These are phyloP conservation scores for Aythya baeri DNA, from an alignment of 2,113 vertebrate genomes.

Conservation along the genomic window DNA sequence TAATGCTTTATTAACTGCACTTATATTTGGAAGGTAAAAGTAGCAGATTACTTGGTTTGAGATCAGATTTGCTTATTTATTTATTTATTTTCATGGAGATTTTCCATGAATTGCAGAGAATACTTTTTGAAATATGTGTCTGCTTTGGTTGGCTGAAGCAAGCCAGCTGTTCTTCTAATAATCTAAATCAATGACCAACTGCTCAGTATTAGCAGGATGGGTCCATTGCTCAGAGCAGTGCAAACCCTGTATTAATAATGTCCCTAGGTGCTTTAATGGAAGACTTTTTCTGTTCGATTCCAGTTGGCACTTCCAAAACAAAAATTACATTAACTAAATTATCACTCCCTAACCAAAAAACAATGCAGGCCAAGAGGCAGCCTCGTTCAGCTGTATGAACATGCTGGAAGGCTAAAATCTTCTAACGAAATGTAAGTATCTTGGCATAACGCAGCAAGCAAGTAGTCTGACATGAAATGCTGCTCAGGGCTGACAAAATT, in stretches of 20 bases:
- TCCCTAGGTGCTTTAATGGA: not conserved
- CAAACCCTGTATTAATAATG: constrained; percentile 20
- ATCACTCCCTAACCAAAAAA: not conserved
- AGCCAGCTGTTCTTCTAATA: constrained; percentile 72
- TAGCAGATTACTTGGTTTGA: constrained; percentile 54
- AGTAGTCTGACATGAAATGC: not conserved
- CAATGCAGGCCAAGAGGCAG: not conserved
- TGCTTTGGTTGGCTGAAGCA: constrained; percentile 60
- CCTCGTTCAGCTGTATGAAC: not conserved
- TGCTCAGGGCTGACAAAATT: not conserved
- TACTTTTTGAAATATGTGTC: constrained; percentile 13
- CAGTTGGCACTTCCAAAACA: not conserved
- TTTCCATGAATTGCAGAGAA: constrained; percentile 55
- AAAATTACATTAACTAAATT: not conserved
- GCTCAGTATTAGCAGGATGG: constrained; percentile 42
- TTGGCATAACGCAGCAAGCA: not conserved
- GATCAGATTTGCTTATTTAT: constrained; percentile 1
- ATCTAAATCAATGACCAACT: constrained; percentile 64
- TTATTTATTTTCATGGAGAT: constrained; percentile 19
- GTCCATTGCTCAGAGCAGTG: not conserved
- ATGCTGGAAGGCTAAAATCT: not conserved
- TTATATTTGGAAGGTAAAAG: constrained; percentile 39
- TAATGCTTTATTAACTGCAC: not conserved
- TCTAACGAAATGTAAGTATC: not conserved
- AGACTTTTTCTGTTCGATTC: not conserved